These are phyloP conservation scores for Hemichromis elongatus DNA, from an alignment of 2,113 vertebrate species.

Conservation along the genomic window DNA sequence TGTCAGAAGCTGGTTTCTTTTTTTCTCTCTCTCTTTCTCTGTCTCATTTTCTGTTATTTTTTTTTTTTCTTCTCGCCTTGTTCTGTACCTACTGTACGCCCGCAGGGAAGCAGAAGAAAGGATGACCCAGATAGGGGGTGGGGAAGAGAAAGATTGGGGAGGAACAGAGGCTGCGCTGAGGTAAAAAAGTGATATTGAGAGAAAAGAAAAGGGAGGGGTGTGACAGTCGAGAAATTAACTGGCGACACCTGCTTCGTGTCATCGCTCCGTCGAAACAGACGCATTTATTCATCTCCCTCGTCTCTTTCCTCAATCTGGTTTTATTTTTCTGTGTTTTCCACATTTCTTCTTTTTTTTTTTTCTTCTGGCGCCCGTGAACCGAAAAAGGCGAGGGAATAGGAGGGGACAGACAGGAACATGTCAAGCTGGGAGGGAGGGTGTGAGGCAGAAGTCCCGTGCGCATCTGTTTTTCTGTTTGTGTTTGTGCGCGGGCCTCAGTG, in stretches of 20 bases:
- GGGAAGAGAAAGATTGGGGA: slow-evolving; percentile 4
- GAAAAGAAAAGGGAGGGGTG: background rate
- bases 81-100: slow-evolving; percentile 29
- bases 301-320: slow-evolving; percentile 5
- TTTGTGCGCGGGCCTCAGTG: background rate
- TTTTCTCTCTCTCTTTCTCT: background rate
- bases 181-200: background rate
- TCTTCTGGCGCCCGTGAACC: background rate
- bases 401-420: slow-evolving; percentile 43
- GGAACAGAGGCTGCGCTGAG: background rate
- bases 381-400: slow-evolving; percentile 20
- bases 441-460: background rate
- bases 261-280: background rate
- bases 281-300: slow-evolving; percentile 6
- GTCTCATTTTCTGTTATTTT: background rate
- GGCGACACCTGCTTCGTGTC: slow-evolving; percentile 53
- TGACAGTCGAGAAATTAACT: slow-evolving; percentile 28
- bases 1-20: background rate
- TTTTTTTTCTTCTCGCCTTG: background rate
- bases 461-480: background rate
- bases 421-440: slow-evolving; percentile 4
- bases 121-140: slow-evolving; percentile 55
- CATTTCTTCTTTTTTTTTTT: background rate
- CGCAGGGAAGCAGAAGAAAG: slow-evolving; percentile 40
- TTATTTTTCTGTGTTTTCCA: background rate